Conservation (phyloP, 2,888 invertebrate genomes). For the Dryobota labecula region DNA sequence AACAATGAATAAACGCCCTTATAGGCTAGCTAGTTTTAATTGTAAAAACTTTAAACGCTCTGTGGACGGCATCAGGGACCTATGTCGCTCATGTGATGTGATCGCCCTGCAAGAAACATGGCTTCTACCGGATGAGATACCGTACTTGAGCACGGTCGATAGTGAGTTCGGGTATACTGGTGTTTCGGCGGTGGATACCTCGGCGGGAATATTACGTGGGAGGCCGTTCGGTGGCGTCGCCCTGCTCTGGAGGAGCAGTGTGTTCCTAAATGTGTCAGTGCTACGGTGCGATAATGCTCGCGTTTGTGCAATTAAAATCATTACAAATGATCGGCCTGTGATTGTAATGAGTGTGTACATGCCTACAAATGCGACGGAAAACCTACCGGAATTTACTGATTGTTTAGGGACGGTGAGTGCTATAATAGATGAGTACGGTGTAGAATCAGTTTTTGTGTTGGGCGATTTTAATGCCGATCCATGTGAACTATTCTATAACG, state of each 20-base stretch:
- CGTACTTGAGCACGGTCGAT: constrained; percentile 14
- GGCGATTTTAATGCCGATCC: constrained; percentile 6
- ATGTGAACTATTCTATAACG: constrained; percentile 14
- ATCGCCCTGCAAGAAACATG: constrained; percentile 4
- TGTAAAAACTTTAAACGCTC: constrained; percentile 35
- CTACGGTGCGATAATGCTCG: constrained; percentile 16
- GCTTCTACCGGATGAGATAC: constrained; percentile 28
- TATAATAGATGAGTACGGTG: neutral
- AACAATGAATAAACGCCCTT: neutral
- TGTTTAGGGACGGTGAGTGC: too few species aligned
- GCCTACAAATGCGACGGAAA: too few species aligned
- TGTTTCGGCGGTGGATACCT: constrained; percentile 18
- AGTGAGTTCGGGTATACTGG: constrained; percentile 28
- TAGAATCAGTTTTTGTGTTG: neutral
- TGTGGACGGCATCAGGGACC: constrained; percentile 20
- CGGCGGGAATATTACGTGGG: constrained; percentile 13
- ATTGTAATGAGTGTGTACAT: too few species aligned
- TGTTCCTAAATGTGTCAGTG: constrained; percentile 17
- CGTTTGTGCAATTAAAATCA: constrained; percentile 24
- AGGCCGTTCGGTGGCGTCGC: constrained; percentile 30
- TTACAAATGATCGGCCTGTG: constrained; percentile 3
- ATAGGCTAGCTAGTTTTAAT: constrained; percentile 38
- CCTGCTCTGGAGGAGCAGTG: constrained; percentile 18
- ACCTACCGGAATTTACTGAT: too few species aligned
- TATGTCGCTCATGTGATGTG: constrained; percentile 21